Base-by-base conservation (phyloP, 2,113 vertebrate genomes). In the Cinclus cinclus region DNA sequence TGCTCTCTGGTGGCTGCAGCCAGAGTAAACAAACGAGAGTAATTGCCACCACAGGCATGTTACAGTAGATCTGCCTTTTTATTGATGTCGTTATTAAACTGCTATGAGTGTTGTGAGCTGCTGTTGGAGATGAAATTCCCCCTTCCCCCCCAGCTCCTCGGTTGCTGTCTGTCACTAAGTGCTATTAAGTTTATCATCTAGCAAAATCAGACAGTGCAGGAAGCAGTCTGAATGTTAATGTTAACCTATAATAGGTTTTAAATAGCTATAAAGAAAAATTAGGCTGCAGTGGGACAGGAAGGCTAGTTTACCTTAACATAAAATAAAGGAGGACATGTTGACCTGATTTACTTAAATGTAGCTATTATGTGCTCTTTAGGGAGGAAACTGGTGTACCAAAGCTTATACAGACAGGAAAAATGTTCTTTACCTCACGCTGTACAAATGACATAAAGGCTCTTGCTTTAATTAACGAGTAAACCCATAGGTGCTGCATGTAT, bases 261-360 rank as follows among this genome's bases (percentile, higher is more conserved):
- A 95, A 93, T 68, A 84, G 71, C 78, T 90, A 47, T 90, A 92
- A 95, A 95, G 91, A 91, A 93, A 90, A 94, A 83, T 68, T 90
- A 71, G 41, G 35, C 42, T 89, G 83, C 73, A 91, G 35, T 70
- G 89, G 91, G 92, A 92, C 86, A 94, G 95, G 94, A 96, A 95
- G 90, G 73, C 65, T 90, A 96, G 93, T 96, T 96, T 95, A 96
- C 94, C 84, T 94, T 96, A 94, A 88, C 73, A 89, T 93, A 92
- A 97, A 96, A 92, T 95, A 93, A 93, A 92, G 75, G 52, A 90
- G 69, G 87, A 93, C 90, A 76, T 28, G 47, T 77, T 95, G 91
- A 90, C 93, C 93, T 92, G 91, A 94, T 95, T 96, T 92, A 95
- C 84, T 96, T 94, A 95, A 95, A 89, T 65, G 73, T 90, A 92